phyloP scores from a whole-genome alignment of 2,113 vertebrate genomes.

The Danionella cerebrum region DNA sequence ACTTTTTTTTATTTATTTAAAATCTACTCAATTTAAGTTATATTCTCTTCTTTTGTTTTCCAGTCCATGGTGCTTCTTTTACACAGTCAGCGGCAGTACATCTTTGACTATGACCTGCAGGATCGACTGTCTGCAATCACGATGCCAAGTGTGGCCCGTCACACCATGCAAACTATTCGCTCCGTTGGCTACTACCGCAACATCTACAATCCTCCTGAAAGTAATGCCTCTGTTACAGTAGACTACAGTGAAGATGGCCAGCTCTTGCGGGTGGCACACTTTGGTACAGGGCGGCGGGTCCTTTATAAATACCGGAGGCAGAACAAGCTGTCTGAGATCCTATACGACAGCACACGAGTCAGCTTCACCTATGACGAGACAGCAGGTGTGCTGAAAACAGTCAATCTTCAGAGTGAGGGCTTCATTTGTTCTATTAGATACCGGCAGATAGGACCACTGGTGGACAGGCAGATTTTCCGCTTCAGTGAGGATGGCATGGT shows the following conservation, averaged over 20 bases:
- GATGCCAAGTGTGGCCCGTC: slow-evolving; percentile 96
- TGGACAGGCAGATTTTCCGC: slow-evolving; percentile 96
- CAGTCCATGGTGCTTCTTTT: slow-evolving; percentile 98
- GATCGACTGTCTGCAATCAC: slow-evolving; percentile 91
- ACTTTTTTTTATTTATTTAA: too few relatives aligned
- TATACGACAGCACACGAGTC: slow-evolving; percentile 94
- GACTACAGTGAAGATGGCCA: slow-evolving; percentile 96
- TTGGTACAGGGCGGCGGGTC: slow-evolving; percentile 87
- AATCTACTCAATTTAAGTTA: slow-evolving; percentile 35
- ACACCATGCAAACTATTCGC: slow-evolving; percentile 97
- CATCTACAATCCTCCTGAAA: slow-evolving; percentile 94
- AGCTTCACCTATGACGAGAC: slow-evolving; percentile 97
- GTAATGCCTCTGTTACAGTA: slow-evolving; percentile 90
- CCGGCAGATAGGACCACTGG: slow-evolving; percentile 88
- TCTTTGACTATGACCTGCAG: slow-evolving; percentile 89
- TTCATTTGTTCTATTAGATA: slow-evolving; percentile 98
- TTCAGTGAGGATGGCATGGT: slow-evolving; percentile 98
- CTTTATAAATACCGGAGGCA: slow-evolving; percentile 90
- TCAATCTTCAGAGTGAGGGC: slow-evolving; percentile 95
- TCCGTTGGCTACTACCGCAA: slow-evolving; percentile 97
- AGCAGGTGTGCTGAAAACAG: slow-evolving; percentile 90
- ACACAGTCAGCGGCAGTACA: slow-evolving; percentile 96
- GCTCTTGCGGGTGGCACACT: slow-evolving; percentile 86
- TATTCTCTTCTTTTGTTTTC: slow-evolving; percentile 7
- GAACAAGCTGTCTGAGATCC: slow-evolving; percentile 90